phyloP scores from a whole-genome alignment of 2,113 vertebrate species.

The Saccopteryx bilineata region DNA sequence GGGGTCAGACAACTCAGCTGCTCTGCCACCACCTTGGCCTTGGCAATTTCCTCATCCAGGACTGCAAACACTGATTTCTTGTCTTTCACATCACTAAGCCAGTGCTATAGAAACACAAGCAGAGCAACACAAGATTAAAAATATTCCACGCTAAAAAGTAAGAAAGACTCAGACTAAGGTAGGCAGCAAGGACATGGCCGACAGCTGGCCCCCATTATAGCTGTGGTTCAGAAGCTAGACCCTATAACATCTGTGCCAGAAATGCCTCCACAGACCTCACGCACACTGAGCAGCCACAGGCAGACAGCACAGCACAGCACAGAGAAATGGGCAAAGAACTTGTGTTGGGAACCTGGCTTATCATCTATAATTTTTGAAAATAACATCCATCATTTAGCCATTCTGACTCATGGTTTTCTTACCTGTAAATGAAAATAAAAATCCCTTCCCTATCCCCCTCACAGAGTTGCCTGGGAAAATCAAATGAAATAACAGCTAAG shows the following conservation, averaged over 20 bases:
- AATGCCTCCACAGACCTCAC: background rate
- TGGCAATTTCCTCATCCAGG: slow-evolving; percentile 90
- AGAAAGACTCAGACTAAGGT: background rate
- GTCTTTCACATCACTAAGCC: slow-evolving; percentile 91
- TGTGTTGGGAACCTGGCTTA: background rate
- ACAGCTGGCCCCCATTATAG: background rate
- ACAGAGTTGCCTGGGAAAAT: slow-evolving; percentile 1
- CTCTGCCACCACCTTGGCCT: slow-evolving; percentile 90
- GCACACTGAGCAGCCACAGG: background rate
- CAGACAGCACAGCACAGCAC: background rate
- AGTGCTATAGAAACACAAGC: slow-evolving; percentile 88
- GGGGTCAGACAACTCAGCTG: slow-evolving; percentile 89
- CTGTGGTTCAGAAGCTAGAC: slow-evolving; percentile 6
- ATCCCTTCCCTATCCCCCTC: background rate
- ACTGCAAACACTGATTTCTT: slow-evolving; percentile 91
- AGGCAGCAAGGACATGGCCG: background rate
- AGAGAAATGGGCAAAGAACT: slow-evolving; percentile 10
- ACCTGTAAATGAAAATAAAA: slow-evolving; percentile 2
- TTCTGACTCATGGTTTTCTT: background rate
- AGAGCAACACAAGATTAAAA: slow-evolving; percentile 34
- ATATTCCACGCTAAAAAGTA: background rate
- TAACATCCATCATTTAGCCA: background rate
- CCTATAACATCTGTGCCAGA: background rate
- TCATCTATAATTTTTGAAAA: background rate
- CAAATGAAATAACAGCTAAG: background rate